These are phyloP conservation scores for Gastrophysa polygoni DNA, from an alignment of 2,888 invertebrate genomes.

Conservation along the genomic window DNA sequence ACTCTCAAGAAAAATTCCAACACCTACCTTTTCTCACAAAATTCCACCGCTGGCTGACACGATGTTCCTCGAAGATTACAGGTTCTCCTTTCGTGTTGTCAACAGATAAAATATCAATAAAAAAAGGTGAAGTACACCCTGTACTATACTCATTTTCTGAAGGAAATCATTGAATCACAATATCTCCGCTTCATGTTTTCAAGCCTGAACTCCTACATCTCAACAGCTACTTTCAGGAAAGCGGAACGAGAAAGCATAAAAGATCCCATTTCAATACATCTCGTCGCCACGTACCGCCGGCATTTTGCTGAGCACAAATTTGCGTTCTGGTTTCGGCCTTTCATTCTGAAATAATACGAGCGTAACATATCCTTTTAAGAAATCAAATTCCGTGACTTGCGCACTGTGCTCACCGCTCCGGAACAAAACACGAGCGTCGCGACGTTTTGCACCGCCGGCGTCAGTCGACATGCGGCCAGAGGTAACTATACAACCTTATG, in stretches of 20 bases:
- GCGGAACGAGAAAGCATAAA: neutral
- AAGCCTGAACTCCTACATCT: too few relatives aligned
- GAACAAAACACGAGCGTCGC: slow-evolving; percentile 32
- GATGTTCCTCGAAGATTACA: too few relatives aligned
- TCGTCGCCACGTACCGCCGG: slow-evolving; percentile 11
- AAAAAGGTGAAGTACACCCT: too few relatives aligned
- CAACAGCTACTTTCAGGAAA: neutral
- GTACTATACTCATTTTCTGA: too few relatives aligned
- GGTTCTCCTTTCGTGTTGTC: too few relatives aligned
- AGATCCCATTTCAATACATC: neutral
- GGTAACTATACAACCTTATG: slow-evolving; percentile 40
- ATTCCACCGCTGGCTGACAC: too few relatives aligned
- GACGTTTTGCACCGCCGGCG: slow-evolving; percentile 34
- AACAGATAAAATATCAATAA: too few relatives aligned
- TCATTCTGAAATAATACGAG: slow-evolving; percentile 31
- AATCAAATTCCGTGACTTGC: slow-evolving; percentile 41
- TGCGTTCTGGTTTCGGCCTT: slow-evolving; percentile 30
- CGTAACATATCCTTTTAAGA: slow-evolving; percentile 36
- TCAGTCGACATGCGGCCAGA: slow-evolving; percentile 51
- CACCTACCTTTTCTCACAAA: too few relatives aligned
- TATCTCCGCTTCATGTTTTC: too few relatives aligned
- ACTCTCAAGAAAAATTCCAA: too few relatives aligned
- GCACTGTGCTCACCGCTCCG: slow-evolving; percentile 27
- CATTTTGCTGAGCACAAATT: slow-evolving; percentile 26
- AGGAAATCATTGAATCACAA: too few relatives aligned